These are phyloP conservation scores for Sitta carolinensis DNA, from an alignment of 2,797 vertebrate species.

Conservation along the genomic window DNA sequence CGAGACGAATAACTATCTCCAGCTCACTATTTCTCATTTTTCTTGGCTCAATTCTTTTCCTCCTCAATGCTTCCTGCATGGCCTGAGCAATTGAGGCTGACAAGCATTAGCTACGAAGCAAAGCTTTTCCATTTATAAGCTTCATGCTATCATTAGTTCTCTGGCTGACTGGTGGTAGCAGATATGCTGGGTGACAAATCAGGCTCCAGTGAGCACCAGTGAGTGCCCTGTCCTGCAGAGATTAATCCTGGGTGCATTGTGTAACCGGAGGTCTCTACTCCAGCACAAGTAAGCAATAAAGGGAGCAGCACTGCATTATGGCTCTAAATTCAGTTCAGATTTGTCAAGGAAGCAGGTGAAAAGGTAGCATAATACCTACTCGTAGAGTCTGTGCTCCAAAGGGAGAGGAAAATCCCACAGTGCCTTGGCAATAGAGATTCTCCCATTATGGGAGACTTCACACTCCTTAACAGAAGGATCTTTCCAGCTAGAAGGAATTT, in stretches of 20 bases:
- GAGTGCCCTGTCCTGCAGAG: not conserved
- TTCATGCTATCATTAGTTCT: not conserved
- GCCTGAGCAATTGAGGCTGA: not conserved
- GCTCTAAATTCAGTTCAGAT: not conserved
- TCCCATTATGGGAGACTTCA: not conserved
- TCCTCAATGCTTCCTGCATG: not conserved
- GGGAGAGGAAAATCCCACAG: not conserved
- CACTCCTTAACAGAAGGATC: not conserved
- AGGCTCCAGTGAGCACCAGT: not conserved
- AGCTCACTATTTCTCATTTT: not conserved
- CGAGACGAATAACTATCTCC: not conserved
- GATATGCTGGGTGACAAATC: not conserved
- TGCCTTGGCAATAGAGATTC: not conserved
- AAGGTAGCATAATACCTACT: not conserved
- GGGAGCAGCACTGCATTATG: not conserved
- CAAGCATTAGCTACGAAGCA: not conserved
- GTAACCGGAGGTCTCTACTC: not conserved
- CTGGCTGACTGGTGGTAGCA: not conserved
- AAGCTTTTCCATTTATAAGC: conserved; percentile 8
- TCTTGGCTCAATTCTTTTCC: not conserved
- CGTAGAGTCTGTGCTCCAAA: not conserved
- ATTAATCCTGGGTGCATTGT: not conserved
- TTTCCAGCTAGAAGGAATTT: not conserved
- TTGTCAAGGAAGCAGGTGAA: not conserved
- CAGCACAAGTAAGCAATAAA: not conserved